Base-by-base conservation (phyloP, 2,888 invertebrate species). In the Acanthopleura granulata region DNA sequence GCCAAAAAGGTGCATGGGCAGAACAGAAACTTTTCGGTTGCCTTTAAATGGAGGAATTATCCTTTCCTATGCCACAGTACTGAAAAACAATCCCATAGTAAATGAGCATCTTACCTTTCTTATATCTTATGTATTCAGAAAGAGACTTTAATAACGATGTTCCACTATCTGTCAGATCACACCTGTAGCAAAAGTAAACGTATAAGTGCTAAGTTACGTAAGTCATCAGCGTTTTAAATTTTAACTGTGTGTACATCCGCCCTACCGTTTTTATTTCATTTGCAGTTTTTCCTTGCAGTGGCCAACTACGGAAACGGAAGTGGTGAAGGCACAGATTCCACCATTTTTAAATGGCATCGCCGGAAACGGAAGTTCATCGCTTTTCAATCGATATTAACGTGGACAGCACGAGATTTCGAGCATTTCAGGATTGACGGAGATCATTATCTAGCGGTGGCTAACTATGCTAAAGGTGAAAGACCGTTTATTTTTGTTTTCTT, bases 271-370 rank as follows among this genome's bases (percentile, higher is more conserved):
- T 30, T 71, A 69, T 76, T 78, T 77, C 22, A 75, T 70, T 83
- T 83, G 79, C 86, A 89, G 89, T 87, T 85, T 84, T 89, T 86
- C 85, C 87, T 89, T 81, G 89, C 88, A 81, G 89, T 89, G 72
- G 89, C 89, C 22, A 89, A 89, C 79, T 87, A 85, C 74, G 89
- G 89, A 11, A 79, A 78, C 30, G 79, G 81, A 51, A 77, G 83
- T 11, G 79, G 80, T 25, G 76, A 77, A 25, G 77, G 80, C 15
- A 82, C 85, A 14, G 87, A 86, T 77, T 88, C 88, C 0, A 84
- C 87, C 49, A 85, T 89, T 74, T 89, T 81, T 78, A 82, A 83
- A 75, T 89, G 89, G 89, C 83, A 83, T 76, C 78, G 81, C 70
- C 79, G 83, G 73, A 81, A 83, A 57, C 83, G 82, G 74, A 86